phyloP scores from a whole-genome alignment of 1,140 invertebrate genomes.

The Antheraea mylitta region DNA sequence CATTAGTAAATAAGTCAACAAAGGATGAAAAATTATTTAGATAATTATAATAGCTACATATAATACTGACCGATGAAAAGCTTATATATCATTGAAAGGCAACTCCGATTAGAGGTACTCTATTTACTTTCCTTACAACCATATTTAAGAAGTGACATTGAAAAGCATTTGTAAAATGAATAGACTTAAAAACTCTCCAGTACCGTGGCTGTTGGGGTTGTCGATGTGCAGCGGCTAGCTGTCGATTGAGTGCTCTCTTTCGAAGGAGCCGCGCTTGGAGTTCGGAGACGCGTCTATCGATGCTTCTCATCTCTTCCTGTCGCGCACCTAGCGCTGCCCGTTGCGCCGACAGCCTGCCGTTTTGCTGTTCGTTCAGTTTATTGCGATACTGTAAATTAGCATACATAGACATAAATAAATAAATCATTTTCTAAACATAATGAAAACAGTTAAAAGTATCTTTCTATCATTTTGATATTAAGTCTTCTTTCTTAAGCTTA shows the following conservation, averaged over 20 bases:
- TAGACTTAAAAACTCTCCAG: neutral
- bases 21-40: no score
- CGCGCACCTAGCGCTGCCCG: constrained; percentile 90
- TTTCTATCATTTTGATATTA: no score
- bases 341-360: constrained; percentile 91
- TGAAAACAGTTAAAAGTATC: no score
- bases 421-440: no score
- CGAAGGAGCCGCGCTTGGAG: constrained; percentile 93
- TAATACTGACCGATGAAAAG: no score
- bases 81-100: no score
- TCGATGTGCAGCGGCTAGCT: constrained; percentile 87
- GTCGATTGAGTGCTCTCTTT: constrained; percentile 92
- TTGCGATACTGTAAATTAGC: constrained; percentile 89
- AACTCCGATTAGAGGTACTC: no score
- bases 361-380: constrained; percentile 97
- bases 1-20: no score
- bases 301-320: constrained; percentile 93
- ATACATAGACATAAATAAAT: no score
- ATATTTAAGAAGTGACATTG: neutral
- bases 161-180: neutral
- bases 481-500: no score
- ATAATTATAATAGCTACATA: no score
- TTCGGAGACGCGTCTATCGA: constrained; percentile 96
- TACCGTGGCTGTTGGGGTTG: constrained; percentile 62
- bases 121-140: no score